Conservation (phyloP, 2,113 vertebrate species). For the Sebastes fasciatus region DNA sequence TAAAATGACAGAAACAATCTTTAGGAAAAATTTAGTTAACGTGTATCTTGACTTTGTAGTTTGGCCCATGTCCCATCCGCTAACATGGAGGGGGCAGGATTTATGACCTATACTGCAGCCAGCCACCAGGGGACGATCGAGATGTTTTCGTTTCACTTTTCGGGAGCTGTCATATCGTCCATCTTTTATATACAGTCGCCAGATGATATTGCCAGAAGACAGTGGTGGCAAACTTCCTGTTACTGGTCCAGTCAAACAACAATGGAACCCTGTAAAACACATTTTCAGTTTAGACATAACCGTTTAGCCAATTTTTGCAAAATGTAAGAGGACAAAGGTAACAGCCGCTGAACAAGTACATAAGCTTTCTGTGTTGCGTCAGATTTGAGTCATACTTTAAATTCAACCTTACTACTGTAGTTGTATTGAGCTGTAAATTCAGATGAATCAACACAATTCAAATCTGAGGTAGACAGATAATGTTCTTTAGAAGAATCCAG, state of each 20-base stretch:
- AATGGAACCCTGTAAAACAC: neutral
- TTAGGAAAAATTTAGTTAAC: too few relatives aligned
- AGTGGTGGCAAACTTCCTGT: neutral
- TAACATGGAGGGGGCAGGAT: too few relatives aligned
- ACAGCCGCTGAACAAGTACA: neutral
- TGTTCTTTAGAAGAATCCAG: constrained; percentile 42
- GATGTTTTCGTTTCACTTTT: too few relatives aligned
- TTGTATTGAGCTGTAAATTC: constrained; percentile 6
- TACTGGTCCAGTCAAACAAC: neutral
- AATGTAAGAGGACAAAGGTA: neutral
- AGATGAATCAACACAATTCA: constrained; percentile 29
- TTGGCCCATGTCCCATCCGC: too few relatives aligned
- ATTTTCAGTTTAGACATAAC: neutral
- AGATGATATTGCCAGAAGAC: neutral
- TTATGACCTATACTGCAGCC: too few relatives aligned
- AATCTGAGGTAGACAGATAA: constrained; percentile 30
- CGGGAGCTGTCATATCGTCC: too few relatives aligned
- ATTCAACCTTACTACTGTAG: neutral
- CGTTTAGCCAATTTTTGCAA: neutral
- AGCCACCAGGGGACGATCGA: too few relatives aligned
- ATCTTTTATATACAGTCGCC: too few relatives aligned
- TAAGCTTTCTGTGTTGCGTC: neutral
- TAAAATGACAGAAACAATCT: too few relatives aligned
- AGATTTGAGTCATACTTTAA: neutral
- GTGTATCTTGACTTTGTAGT: too few relatives aligned